Evolutionary conservation across 2,113 vertebrate species (phyloP).

Genomic region (Odobenus rosmarus): DNA sequence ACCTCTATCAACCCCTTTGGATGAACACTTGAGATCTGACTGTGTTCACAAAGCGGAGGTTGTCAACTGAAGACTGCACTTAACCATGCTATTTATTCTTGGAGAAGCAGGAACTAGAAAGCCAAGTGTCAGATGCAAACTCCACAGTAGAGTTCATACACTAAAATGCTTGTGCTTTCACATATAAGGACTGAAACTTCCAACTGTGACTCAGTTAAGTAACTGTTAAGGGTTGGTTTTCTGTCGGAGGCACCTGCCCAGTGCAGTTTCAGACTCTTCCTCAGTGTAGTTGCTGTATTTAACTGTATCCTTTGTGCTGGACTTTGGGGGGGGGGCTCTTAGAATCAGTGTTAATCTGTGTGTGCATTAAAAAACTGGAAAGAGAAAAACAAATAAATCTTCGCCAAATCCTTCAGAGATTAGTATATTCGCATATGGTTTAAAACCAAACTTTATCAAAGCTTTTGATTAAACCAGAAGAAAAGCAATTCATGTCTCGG

Average conservation of each 20-base stretch:
- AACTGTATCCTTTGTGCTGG: background rate
- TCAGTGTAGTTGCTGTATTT: background rate
- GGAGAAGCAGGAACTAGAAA: background rate
- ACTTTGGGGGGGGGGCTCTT: background rate
- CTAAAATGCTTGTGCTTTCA: background rate
- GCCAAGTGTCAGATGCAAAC: background rate
- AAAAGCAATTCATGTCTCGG: background rate
- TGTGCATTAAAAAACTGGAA: background rate
- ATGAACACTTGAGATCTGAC: background rate
- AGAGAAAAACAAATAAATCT: background rate
- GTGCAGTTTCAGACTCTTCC: background rate
- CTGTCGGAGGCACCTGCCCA: background rate
- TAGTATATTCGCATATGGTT: background rate
- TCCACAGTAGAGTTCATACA: background rate
- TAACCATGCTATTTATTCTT: background rate
- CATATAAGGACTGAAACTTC: background rate
- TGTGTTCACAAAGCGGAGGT: background rate
- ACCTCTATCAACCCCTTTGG: background rate
- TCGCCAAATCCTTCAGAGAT: constrained; percentile 5
- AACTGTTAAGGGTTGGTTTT: background rate
- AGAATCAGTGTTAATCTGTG: background rate
- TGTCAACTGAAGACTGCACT: background rate
- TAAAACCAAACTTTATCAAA: constrained; percentile 19
- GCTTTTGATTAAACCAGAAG: background rate
- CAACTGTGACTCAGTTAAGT: background rate